These are phyloP conservation scores for Embidobia sp. DNA, from an alignment of 2,888 invertebrate genomes.

Conservation along the genomic window DNA sequence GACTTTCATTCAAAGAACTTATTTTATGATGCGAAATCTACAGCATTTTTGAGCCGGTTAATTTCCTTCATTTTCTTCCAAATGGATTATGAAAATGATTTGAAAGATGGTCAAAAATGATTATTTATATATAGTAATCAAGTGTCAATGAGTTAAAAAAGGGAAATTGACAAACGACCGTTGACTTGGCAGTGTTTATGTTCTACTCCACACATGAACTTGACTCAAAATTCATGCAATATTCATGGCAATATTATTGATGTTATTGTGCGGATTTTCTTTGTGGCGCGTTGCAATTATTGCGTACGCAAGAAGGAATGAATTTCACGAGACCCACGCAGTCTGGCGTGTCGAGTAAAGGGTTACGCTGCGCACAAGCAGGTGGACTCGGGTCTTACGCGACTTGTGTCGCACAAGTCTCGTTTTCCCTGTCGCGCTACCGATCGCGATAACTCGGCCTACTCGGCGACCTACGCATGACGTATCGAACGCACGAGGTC, in stretches of 20 bases:
- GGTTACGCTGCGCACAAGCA: slow-evolving; percentile 47
- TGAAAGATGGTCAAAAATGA: no score
- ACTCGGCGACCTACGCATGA: slow-evolving; percentile 46
- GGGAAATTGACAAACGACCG: not conserved
- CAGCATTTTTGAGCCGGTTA: no score
- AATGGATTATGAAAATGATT: no score
- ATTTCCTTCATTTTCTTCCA: no score
- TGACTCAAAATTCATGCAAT: slow-evolving; percentile 36
- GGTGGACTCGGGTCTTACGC: slow-evolving; percentile 51
- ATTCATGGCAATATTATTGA: slow-evolving; percentile 10
- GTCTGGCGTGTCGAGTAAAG: slow-evolving; percentile 51
- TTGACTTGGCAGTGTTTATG: slow-evolving; percentile 8
- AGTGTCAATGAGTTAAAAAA: not conserved
- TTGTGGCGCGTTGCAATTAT: slow-evolving; percentile 28
- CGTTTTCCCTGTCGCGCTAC: slow-evolving; percentile 54
- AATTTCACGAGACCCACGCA: slow-evolving; percentile 47
- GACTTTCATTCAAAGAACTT: no score
- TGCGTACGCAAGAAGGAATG: slow-evolving; percentile 16
- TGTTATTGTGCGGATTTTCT: slow-evolving; percentile 30
- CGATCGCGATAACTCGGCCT: slow-evolving; percentile 46
- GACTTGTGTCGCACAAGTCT: slow-evolving; percentile 48
- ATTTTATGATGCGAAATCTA: no score
- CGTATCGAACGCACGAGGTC: slow-evolving; percentile 18
- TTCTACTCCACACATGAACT: slow-evolving; percentile 18
- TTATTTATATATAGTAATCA: no score